Evolutionary conservation across 1,140 invertebrate genomes (phyloP).

Genomic region (Camponotus floridanus): DNA sequence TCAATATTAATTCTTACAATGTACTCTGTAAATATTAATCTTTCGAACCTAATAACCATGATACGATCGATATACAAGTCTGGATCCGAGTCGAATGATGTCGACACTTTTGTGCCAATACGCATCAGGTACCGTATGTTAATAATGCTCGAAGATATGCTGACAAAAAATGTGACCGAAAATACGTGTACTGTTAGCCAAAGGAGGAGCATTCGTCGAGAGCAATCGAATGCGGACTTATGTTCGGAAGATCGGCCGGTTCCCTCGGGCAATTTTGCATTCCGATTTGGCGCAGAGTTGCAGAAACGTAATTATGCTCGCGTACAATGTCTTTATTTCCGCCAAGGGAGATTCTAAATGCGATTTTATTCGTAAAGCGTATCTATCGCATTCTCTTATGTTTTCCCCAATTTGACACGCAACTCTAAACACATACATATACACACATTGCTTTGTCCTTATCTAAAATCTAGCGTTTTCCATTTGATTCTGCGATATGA

Average conservation of each 20-base stretch:
- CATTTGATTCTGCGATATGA: background rate
- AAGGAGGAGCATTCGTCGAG: slow-evolving; percentile 23
- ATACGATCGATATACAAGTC: background rate
- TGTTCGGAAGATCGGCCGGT: slow-evolving; percentile 72
- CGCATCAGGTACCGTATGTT: slow-evolving; percentile 49
- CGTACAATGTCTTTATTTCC: slow-evolving; percentile 40
- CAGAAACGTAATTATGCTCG: slow-evolving; percentile 41
- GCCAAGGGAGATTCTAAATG: slow-evolving; percentile 31
- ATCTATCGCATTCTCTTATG: slow-evolving; percentile 21
- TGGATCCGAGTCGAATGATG: slow-evolving; percentile 1
- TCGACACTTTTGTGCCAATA: slow-evolving; percentile 30
- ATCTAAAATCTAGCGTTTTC: slow-evolving; percentile 5
- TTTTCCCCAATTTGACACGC: slow-evolving; percentile 58
- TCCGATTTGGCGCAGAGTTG: slow-evolving; percentile 77
- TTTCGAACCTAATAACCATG: background rate
- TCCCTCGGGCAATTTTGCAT: slow-evolving; percentile 79
- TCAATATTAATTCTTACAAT: background rate
- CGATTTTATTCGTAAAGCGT: background rate
- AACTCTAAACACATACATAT: slow-evolving; percentile 19
- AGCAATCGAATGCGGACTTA: slow-evolving; percentile 37
- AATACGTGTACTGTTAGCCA: slow-evolving; percentile 62
- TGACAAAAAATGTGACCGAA: slow-evolving; percentile 52
- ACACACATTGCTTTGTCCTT: slow-evolving; percentile 1
- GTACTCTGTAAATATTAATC: background rate
- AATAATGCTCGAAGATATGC: slow-evolving; percentile 54